Evolutionary conservation across 2,113 vertebrate species (phyloP), one percentile per base, ranked within the genome.

Genomic region (Monopterus albus): DNA sequence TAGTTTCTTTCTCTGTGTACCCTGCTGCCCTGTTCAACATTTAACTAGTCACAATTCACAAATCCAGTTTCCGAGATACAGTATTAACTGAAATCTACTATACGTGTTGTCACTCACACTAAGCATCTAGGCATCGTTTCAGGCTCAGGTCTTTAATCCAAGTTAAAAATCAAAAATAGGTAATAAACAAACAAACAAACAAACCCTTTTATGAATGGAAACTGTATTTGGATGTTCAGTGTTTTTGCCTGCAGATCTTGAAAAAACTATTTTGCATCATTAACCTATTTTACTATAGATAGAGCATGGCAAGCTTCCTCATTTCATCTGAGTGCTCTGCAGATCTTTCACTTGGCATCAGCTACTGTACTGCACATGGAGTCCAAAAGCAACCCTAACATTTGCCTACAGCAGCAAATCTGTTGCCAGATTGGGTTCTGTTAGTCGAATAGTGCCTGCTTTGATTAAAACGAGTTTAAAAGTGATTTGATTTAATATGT

Each of bases 231-330:
- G n/a, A n/a, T n/a, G n/a, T n/a, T n/a, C n/a, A n/a, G n/a, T n/a
- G n/a, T n/a, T n/a, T n/a, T n/a, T n/a, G n/a, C n/a, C n/a, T n/a
- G n/a, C n/a, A n/a, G n/a, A n/a, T 2, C 17, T 46, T n/a, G 40
- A 18, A 35, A 36, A 6, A n/a, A n/a, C n/a, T 21, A n/a, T n/a
- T 46, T 43, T 73, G 40, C 40, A 55, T 78, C n/a, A 39, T 45
- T 66, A 65, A 56, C 36, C 20, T 39, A 42, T 75, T 51, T 52
- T 17, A 40, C 20, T n/a, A 63, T 6, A 25, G 7, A 7, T 35
- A 23, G 13, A 60, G 46, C 3, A 1, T 18, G 20, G 50, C 7
- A 29, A 59, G 60, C 58, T 49, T 0, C 14, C 45, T 57, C 23
- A 2, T 61, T 82, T 62, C 13, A 59, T 15, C 43, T 13, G 7